These are phyloP conservation scores for Harlomillsia oculata DNA, from an alignment of 1,140 invertebrate species.

Conservation along the genomic window DNA sequence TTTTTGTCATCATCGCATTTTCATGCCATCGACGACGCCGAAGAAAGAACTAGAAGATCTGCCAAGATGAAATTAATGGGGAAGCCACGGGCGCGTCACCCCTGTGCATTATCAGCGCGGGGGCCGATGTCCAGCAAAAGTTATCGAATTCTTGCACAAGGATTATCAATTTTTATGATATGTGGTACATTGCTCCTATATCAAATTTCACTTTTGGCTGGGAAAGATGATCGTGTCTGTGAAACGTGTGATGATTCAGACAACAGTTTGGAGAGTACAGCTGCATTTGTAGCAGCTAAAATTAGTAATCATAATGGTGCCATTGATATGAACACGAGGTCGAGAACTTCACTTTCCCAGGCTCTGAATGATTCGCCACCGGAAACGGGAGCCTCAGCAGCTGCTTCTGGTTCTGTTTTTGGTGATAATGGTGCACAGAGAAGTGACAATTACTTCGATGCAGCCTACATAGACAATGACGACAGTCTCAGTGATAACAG, in stretches of 20 bases:
- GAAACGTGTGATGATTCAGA: slow-evolving; percentile 1
- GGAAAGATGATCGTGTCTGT: background rate
- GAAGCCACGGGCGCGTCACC: too few species aligned
- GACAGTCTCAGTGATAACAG: background rate
- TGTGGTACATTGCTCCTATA: slow-evolving; percentile 14
- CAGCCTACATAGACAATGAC: background rate
- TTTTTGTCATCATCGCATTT: too few species aligned
- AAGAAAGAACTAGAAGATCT: background rate
- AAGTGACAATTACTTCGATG: background rate
- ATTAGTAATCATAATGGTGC: background rate
- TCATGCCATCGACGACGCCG: too few species aligned
- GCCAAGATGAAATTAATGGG: too few species aligned
- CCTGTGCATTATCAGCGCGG: background rate
- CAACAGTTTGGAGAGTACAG: background rate
- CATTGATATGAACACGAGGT: background rate
- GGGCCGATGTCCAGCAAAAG: slow-evolving; percentile 8
- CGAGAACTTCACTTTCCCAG: background rate
- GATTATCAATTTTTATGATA: slow-evolving; percentile 11
- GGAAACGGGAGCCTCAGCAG: slow-evolving; percentile 10
- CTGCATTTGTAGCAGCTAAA: background rate
- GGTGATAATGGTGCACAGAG: background rate
- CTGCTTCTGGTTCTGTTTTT: too few species aligned
- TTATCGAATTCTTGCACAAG: slow-evolving; percentile 11
- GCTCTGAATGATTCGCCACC: slow-evolving; percentile 1
- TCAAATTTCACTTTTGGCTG: slow-evolving; percentile 4